These are phyloP conservation scores for Mohoua ochrocephala DNA, from an alignment of 2,113 vertebrate species.

Conservation along the genomic window DNA sequence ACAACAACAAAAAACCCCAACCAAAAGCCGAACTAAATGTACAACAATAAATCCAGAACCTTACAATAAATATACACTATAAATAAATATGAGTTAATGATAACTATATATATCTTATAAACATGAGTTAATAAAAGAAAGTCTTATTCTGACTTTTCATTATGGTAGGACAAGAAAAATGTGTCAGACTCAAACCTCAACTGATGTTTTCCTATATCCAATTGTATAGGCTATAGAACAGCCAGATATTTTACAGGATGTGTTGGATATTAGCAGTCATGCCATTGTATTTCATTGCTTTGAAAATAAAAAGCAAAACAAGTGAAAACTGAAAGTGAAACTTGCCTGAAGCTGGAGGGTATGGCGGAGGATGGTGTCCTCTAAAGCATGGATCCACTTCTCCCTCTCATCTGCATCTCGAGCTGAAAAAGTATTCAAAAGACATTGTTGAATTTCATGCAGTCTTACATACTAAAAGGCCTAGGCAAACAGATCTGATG, in stretches of 20 bases:
- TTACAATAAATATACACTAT: neutral
- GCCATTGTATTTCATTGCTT: neutral
- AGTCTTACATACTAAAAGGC: neutral
- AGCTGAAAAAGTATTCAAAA: constrained; percentile 74
- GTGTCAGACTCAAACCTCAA: neutral
- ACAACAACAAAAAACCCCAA: neutral
- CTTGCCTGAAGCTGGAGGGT: constrained; percentile 92
- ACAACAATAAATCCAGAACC: neutral
- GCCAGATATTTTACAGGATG: neutral
- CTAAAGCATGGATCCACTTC: constrained; percentile 99
- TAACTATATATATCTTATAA: neutral
- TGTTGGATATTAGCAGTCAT: neutral
- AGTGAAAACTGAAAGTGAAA: neutral
- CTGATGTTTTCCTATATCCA: neutral
- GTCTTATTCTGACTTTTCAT: neutral
- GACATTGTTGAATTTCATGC: neutral
- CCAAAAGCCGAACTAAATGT: neutral
- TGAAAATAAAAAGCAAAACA: neutral
- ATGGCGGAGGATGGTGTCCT: constrained; percentile 97
- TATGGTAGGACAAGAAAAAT: neutral
- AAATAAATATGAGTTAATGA: neutral
- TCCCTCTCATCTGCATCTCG: constrained; percentile 97
- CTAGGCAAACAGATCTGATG: neutral
- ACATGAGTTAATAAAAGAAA: neutral
- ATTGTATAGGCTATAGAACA: neutral